Evolutionary conservation across 2,797 vertebrate genomes (phyloP).

Genomic region (Trichosurus vulpecula): DNA sequence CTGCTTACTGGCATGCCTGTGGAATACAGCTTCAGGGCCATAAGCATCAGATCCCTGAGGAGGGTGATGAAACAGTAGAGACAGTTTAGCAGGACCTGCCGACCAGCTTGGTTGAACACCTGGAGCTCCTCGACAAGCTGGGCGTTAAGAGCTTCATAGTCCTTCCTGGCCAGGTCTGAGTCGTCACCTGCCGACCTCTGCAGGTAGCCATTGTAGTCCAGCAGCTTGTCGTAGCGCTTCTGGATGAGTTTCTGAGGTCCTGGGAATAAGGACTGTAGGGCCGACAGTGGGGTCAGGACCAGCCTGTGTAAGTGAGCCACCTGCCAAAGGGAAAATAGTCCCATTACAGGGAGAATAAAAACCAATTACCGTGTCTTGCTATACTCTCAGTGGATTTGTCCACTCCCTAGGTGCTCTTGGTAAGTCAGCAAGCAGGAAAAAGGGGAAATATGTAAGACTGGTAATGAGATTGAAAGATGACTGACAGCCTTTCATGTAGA

Average conservation of each 20-base stretch:
- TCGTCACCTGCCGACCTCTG: slow-evolving; percentile 89
- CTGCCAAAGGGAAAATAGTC: slow-evolving; percentile 79
- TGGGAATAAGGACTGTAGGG: slow-evolving; percentile 91
- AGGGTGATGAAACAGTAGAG: slow-evolving; percentile 87
- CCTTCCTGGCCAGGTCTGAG: slow-evolving; percentile 89
- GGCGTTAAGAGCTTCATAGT: slow-evolving; percentile 95
- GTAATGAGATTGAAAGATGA: neutral
- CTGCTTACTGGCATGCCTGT: slow-evolving; percentile 86
- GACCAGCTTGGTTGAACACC: slow-evolving; percentile 90
- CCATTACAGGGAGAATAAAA: neutral
- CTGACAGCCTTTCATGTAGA: neutral
- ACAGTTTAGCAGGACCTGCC: slow-evolving; percentile 90
- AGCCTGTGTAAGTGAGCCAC: slow-evolving; percentile 87
- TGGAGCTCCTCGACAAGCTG: slow-evolving; percentile 95
- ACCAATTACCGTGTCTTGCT: rapidly evolving
- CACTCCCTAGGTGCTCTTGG: neutral
- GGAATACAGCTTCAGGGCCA: slow-evolving; percentile 82
- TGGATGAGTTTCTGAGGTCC: slow-evolving; percentile 98
- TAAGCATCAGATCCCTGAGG: slow-evolving; percentile 85
- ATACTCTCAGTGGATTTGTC: neutral
- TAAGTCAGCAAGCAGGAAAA: neutral
- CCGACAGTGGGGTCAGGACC: slow-evolving; percentile 89
- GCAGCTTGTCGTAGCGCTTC: slow-evolving; percentile 97
- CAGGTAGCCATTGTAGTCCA: slow-evolving; percentile 93
- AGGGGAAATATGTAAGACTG: too few species aligned